A percentile compares a stretch with the other conserved stretches of the same genome.
Conservation (phyloP, 2,113 vertebrate species). For the Apistogramma diplotaenia region DNA sequence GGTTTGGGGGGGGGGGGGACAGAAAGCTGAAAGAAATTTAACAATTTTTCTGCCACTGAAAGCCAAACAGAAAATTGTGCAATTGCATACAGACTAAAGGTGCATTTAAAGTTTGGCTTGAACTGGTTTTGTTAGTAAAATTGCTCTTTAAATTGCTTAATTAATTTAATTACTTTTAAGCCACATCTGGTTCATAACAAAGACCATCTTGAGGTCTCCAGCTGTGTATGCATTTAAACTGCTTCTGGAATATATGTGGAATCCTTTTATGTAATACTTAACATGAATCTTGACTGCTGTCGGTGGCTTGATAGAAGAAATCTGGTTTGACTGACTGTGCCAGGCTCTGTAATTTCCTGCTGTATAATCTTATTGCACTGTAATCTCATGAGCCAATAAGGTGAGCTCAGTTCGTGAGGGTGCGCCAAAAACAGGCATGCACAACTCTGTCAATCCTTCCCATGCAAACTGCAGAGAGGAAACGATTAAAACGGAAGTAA, state of each 20-base stretch:
- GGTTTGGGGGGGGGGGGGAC: no score
- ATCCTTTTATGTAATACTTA: background rate
- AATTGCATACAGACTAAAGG: background rate
- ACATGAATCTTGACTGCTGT: background rate
- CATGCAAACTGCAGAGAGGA: background rate
- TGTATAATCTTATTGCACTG: background rate
- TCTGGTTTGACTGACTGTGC: background rate
- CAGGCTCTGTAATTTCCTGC: background rate
- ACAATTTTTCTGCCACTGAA: no score
- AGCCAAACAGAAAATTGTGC: background rate
- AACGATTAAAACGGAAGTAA: background rate
- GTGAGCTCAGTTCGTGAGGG: background rate
- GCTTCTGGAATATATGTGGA: background rate
- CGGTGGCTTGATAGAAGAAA: background rate
- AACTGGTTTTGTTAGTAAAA: background rate
- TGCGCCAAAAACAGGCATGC: background rate
- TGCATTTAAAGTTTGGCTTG: background rate
- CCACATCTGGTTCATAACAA: background rate
- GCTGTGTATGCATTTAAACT: background rate
- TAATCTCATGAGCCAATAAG: conserved; percentile 10
- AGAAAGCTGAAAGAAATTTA: no score
- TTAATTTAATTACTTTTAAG: no score
- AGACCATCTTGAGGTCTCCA: background rate
- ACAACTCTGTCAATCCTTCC: background rate
- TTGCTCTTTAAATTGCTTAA: background rate